Conservation (phyloP, 2,113 vertebrate species). For the Sminthopsis crassicaudata region DNA sequence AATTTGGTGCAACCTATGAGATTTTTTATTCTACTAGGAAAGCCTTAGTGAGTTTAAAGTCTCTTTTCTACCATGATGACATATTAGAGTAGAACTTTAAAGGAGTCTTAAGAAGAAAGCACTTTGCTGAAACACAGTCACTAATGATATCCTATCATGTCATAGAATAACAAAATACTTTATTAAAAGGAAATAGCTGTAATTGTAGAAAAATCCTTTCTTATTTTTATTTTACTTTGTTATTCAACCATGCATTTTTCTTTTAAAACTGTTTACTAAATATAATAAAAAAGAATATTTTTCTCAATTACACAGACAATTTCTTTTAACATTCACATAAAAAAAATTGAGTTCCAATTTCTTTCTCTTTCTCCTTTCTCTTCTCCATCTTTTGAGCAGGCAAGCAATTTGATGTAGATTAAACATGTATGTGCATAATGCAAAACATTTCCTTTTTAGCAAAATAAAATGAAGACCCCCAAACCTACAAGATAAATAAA, state of each 20-base stretch:
- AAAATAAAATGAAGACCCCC: background rate
- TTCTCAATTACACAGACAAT: background rate
- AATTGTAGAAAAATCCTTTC: background rate
- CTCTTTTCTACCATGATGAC: background rate
- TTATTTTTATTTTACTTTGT: background rate
- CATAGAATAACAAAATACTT: background rate
- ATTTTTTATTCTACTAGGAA: background rate
- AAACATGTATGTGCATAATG: background rate
- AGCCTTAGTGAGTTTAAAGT: background rate
- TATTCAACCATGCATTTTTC: slow-evolving; percentile 67
- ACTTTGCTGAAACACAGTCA: background rate
- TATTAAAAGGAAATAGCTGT: background rate
- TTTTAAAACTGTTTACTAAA: slow-evolving; percentile 92
- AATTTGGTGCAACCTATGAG: background rate
- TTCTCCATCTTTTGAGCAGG: background rate
- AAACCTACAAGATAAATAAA: background rate
- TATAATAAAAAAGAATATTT: slow-evolving; percentile 85
- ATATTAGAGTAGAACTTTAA: background rate
- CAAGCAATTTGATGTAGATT: background rate
- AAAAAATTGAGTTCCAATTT: background rate
- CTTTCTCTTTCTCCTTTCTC: background rate
- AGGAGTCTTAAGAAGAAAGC: slow-evolving; percentile 72
- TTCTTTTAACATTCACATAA: background rate
- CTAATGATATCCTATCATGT: background rate
- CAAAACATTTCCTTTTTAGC: background rate